Evolutionary conservation across 2,113 vertebrate species (phyloP).

Genomic region (Bubo bubo): DNA sequence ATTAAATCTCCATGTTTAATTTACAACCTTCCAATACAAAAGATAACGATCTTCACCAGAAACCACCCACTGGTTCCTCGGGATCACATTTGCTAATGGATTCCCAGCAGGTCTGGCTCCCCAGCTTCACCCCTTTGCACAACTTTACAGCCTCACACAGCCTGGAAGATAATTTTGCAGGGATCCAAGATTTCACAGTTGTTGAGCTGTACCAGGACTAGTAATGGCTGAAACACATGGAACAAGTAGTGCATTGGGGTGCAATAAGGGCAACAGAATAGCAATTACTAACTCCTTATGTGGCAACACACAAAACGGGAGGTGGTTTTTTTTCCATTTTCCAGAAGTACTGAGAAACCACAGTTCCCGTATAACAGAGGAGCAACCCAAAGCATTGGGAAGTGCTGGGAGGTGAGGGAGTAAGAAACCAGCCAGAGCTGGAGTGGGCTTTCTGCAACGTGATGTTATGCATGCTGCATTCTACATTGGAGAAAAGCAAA

Average conservation of each 20-base stretch:
- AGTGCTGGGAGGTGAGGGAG: background rate
- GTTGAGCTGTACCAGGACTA: background rate
- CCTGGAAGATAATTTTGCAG: background rate
- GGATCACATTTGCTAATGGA: background rate
- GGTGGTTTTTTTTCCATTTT: background rate
- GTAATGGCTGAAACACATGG: background rate
- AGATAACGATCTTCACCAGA: background rate
- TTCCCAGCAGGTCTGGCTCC: background rate
- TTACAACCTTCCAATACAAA: background rate
- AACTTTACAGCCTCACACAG: background rate
- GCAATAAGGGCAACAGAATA: background rate
- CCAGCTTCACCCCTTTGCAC: background rate
- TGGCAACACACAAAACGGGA: background rate
- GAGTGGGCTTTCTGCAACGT: background rate
- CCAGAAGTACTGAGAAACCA: background rate
- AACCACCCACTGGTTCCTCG: background rate
- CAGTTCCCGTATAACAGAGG: accelerated
- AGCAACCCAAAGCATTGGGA: background rate
- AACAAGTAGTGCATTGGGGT: background rate
- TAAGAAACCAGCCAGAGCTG: background rate
- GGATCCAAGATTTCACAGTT: background rate
- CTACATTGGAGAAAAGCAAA: background rate
- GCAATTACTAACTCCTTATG: background rate
- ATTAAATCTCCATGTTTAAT: background rate
- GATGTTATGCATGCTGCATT: background rate